phyloP scores from a whole-genome alignment of 1,140 invertebrate species.

The Papilio machaon region DNA sequence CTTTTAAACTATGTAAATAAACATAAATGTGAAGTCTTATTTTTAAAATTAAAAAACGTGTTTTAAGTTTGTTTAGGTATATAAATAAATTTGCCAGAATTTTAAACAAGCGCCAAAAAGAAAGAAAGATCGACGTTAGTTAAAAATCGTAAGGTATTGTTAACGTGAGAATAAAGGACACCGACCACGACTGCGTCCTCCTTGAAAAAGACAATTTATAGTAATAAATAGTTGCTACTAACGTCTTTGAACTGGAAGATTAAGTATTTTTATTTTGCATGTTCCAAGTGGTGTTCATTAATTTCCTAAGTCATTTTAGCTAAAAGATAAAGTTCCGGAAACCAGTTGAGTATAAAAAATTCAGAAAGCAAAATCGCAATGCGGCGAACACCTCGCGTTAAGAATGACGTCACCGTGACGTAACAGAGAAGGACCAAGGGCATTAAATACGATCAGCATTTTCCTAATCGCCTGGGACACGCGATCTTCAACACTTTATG shows the following conservation, averaged over 20 bases:
- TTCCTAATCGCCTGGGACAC: slow-evolving; percentile 9
- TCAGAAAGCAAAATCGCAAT: slow-evolving; percentile 9
- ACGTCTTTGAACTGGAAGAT: too few relatives aligned
- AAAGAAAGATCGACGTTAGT: background rate
- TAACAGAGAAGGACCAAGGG: slow-evolving; percentile 6
- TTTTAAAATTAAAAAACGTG: slow-evolving; percentile 2
- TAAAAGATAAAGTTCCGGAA: background rate
- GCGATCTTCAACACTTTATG: slow-evolving; percentile 7
- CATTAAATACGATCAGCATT: background rate
- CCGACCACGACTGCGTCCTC: background rate
- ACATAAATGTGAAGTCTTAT: background rate
- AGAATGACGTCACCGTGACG: background rate
- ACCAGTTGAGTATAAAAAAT: slow-evolving; percentile 1
- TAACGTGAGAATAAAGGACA: background rate
- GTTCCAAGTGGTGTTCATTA: background rate
- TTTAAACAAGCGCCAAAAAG: background rate
- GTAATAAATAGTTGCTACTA: too few relatives aligned
- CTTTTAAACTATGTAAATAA: slow-evolving; percentile 12
- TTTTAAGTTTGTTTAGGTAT: background rate
- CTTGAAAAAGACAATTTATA: background rate
- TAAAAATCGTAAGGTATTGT: background rate
- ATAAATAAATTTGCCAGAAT: background rate
- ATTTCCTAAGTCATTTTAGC: background rate
- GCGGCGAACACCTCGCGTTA: slow-evolving; percentile 3
- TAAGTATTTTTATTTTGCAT: background rate